Conservation (phyloP, 2,113 vertebrate genomes). For the Amblyornis subalaris region DNA sequence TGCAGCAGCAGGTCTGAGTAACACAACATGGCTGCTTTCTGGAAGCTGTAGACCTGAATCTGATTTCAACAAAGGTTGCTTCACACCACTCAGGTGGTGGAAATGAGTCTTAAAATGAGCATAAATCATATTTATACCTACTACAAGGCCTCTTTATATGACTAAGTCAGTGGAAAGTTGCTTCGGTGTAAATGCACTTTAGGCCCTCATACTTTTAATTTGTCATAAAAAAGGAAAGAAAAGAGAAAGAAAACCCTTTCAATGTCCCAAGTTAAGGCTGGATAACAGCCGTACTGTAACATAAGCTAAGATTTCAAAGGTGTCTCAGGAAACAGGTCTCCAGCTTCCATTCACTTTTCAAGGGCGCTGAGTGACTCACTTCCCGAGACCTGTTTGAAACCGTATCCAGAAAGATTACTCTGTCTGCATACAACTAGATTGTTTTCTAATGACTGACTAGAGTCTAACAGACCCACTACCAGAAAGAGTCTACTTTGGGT, state of each 20-base stretch:
- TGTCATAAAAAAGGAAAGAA: neutral
- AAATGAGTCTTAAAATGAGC: neutral
- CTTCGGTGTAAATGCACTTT: neutral
- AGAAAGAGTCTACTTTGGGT: neutral
- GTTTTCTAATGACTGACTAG: constrained; percentile 2
- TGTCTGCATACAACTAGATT: neutral
- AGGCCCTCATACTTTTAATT: neutral
- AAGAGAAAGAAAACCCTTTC: constrained; percentile 15
- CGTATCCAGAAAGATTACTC: neutral
- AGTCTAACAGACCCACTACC: neutral
- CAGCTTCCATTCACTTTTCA: constrained; percentile 32
- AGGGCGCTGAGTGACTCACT: constrained; percentile 24
- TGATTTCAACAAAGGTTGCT: constrained; percentile 2
- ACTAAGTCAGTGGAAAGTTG: neutral
- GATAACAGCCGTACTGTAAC: constrained; percentile 26
- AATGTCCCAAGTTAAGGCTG: neutral
- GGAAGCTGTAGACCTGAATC: neutral
- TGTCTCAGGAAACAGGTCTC: constrained; percentile 42
- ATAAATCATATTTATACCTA: constrained; percentile 13
- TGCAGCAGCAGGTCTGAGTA: neutral
- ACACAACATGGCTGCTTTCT: neutral
- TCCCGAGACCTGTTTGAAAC: constrained; percentile 42
- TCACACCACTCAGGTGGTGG: constrained; percentile 7
- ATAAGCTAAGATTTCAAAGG: constrained; percentile 35
- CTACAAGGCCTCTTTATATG: constrained; percentile 9